A percentile compares a stretch with the other conserved stretches of the same genome.
Evolutionary conservation across 1,140 invertebrate species (phyloP).

Genomic region (Hermatobates lingyangjiaoensis): DNA sequence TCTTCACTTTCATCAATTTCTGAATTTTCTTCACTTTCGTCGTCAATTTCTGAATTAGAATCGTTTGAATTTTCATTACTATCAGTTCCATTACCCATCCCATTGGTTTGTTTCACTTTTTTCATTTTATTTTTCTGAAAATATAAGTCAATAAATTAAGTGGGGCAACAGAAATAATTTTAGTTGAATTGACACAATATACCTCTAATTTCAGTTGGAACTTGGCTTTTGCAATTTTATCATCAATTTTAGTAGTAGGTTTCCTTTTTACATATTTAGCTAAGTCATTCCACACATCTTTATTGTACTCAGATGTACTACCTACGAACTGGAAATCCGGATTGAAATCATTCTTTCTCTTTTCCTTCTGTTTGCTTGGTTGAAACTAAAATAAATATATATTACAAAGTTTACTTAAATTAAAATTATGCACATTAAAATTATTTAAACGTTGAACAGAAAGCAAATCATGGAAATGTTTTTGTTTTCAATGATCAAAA

Average conservation of each 20-base stretch:
- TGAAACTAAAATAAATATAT: constrained; percentile 39
- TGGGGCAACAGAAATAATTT: too few relatives aligned
- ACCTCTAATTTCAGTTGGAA: constrained; percentile 25
- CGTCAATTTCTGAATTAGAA: neutral
- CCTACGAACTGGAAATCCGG: constrained; percentile 53
- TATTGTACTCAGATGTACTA: constrained; percentile 50
- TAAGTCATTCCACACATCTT: constrained; percentile 69
- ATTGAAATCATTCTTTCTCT: constrained; percentile 50
- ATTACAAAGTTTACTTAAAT: constrained; percentile 5
- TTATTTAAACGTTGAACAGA: neutral
- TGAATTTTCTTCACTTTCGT: neutral
- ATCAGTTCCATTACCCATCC: too few relatives aligned
- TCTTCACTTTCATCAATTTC: constrained; percentile 13
- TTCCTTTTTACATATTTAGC: constrained; percentile 65
- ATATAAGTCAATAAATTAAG: too few relatives aligned
- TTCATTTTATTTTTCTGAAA: too few relatives aligned
- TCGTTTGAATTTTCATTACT: too few relatives aligned
- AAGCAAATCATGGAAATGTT: neutral
- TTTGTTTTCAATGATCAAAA: neutral
- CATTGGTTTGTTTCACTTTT: too few relatives aligned
- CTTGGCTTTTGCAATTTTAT: constrained; percentile 55
- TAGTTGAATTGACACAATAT: too few relatives aligned
- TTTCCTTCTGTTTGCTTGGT: constrained; percentile 50
- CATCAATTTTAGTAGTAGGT: constrained; percentile 59
- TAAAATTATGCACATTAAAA: neutral